These are phyloP conservation scores for Heliconius congener DNA, from an alignment of 1,140 invertebrate species.

Conservation along the genomic window DNA sequence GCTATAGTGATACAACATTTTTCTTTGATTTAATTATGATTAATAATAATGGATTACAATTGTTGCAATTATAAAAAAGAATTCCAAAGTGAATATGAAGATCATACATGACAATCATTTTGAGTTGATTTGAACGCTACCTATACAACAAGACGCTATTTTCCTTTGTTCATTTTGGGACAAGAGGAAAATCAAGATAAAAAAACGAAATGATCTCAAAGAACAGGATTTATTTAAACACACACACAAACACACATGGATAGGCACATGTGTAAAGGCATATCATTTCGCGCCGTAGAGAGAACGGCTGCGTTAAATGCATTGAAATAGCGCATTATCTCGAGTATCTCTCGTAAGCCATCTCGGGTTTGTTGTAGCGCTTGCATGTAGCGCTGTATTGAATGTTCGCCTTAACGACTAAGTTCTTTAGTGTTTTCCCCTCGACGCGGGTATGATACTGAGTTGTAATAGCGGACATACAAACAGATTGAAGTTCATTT, in stretches of 20 bases:
- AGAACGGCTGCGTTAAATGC: conserved; percentile 37
- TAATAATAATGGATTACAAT: no score
- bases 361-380: conserved; percentile 30
- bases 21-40: no score
- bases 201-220: neutral
- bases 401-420: conserved; percentile 27
- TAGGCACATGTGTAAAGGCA: conserved; percentile 18
- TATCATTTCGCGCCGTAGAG: conserved; percentile 16
- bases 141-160: neutral
- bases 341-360: conserved; percentile 37
- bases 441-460: neutral
- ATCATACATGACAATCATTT: no score
- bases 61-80: no score
- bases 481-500: neutral
- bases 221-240: conserved; percentile 16
- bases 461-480: neutral
- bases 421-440: conserved; percentile 9
- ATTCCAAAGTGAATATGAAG: no score
- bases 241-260: no score
- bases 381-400: conserved; percentile 27
- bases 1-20: no score
- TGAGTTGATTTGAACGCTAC: neutral
- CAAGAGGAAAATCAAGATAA: neutral
- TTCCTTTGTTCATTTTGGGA: neutral
- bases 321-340: conserved; percentile 46